Evolutionary conservation across 2,888 invertebrate genomes (phyloP).

Genomic region (Dugesia japonica): DNA sequence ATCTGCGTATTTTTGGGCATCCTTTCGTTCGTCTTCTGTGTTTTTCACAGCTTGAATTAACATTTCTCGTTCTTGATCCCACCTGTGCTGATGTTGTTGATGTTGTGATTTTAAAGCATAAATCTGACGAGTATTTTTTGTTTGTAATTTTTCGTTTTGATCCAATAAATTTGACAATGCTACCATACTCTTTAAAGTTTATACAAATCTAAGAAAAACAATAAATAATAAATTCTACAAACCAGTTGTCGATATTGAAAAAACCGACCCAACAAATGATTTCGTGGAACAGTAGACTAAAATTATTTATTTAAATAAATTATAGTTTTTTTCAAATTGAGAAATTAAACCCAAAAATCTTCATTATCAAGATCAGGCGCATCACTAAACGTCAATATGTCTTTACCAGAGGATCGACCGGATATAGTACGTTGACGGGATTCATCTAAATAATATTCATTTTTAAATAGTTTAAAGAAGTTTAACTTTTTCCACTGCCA

Average conservation of each 20-base stretch:
- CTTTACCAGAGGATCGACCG: background rate
- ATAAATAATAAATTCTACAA: background rate
- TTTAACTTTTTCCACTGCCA: too few species aligned
- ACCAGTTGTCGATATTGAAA: background rate
- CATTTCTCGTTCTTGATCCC: conserved; percentile 15
- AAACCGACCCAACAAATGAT: background rate
- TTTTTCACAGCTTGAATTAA: background rate
- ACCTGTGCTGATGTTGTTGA: background rate
- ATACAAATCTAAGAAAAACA: background rate
- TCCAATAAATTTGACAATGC: background rate
- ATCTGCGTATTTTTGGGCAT: background rate
- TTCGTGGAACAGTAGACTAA: background rate
- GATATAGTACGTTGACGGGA: background rate
- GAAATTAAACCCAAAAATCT: background rate
- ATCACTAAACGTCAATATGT: background rate
- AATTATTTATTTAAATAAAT: background rate
- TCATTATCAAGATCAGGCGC: background rate
- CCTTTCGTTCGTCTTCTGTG: background rate
- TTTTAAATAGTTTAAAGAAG: too few species aligned
- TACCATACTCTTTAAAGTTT: background rate
- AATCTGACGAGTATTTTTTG: background rate
- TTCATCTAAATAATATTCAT: too few species aligned
- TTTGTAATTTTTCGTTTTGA: background rate
- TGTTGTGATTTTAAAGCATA: background rate
- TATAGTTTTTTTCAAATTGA: background rate